phyloP scores from a whole-genome alignment of 2,888 invertebrate genomes.

The Cheilosia scutellata region DNA sequence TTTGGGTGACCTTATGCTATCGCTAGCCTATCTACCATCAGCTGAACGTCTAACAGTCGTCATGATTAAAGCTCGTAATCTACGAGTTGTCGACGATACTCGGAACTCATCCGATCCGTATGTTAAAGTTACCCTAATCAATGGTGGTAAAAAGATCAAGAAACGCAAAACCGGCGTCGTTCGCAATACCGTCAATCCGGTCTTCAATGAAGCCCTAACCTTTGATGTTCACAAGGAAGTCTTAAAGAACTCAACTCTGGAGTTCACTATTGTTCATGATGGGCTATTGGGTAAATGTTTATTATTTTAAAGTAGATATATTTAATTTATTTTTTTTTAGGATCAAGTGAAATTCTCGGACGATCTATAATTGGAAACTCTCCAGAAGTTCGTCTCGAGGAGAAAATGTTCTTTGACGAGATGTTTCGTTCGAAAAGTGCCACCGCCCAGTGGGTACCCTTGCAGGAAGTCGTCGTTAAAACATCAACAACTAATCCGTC shows the following conservation, averaged over 20 bases:
- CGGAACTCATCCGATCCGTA: conserved; percentile 96
- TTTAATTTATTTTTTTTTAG: too few relatives aligned
- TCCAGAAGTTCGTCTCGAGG: conserved; percentile 83
- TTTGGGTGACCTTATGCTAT: conserved; percentile 95
- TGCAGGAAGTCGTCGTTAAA: conserved; percentile 83
- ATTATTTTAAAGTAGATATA: too few relatives aligned
- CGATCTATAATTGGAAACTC: conserved; percentile 85
- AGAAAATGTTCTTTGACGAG: conserved; percentile 86
- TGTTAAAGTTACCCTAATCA: conserved; percentile 95
- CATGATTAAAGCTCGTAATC: conserved; percentile 94
- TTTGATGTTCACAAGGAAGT: conserved; percentile 92
- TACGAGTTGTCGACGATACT: conserved; percentile 97
- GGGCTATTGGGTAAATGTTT: conserved; percentile 85
- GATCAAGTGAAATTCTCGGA: conserved; percentile 86
- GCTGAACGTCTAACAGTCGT: conserved; percentile 96
- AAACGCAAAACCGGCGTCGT: conserved; percentile 97
- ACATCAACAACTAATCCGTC: conserved; percentile 29
- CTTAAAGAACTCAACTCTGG: conserved; percentile 85
- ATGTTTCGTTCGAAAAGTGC: conserved; percentile 86
- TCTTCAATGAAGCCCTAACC: conserved; percentile 96
- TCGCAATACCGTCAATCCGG: conserved; percentile 93
- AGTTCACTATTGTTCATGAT: conserved; percentile 87
- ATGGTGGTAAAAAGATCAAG: conserved; percentile 94
- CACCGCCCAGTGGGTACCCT: conserved; percentile 86
- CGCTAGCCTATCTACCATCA: conserved; percentile 95